Evolutionary conservation across 2,797 vertebrate species (phyloP).

Genomic region (Aeoliscus strigatus): DNA sequence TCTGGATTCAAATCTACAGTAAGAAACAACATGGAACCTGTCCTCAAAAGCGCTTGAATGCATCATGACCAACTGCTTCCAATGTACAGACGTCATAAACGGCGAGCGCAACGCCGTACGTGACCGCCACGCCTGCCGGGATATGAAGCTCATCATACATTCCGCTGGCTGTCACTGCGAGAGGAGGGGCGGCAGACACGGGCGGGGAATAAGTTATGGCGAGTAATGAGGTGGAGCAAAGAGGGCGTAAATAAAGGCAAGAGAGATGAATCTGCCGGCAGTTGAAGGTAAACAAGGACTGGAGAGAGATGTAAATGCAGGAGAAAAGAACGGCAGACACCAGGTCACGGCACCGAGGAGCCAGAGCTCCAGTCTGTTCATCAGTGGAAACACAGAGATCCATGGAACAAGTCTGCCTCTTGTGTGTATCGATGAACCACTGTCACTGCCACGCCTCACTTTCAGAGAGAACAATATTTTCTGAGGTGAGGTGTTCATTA

Average conservation of each 20-base stretch:
- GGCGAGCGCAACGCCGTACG: neutral
- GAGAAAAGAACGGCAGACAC: slow-evolving; percentile 8
- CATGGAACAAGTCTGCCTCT: no score
- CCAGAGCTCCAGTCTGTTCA: slow-evolving; percentile 5
- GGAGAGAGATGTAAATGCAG: slow-evolving; percentile 33
- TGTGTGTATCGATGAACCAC: no score
- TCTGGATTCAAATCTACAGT: slow-evolving; percentile 22
- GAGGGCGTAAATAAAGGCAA: slow-evolving; percentile 43
- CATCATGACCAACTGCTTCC: no score
- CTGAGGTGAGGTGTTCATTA: neutral
- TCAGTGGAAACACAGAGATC: neutral
- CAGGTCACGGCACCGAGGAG: slow-evolving; percentile 11
- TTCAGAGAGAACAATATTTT: neutral
- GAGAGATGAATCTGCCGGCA: slow-evolving; percentile 40
- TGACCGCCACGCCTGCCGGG: slow-evolving; percentile 33
- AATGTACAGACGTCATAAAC: slow-evolving; percentile 1
- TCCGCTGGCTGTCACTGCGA: slow-evolving; percentile 22
- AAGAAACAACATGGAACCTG: slow-evolving; percentile 1
- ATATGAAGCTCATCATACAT: slow-evolving; percentile 36
- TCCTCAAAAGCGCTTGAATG: slow-evolving; percentile 12
- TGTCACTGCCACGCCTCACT: neutral
- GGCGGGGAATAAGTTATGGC: slow-evolving; percentile 28
- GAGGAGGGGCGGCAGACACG: slow-evolving; percentile 5
- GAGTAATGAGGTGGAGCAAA: slow-evolving; percentile 51
- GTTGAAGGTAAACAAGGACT: slow-evolving; percentile 31